These are phyloP conservation scores for Ailurus styani DNA, from an alignment of 2,113 vertebrate species.

Conservation along the genomic window DNA sequence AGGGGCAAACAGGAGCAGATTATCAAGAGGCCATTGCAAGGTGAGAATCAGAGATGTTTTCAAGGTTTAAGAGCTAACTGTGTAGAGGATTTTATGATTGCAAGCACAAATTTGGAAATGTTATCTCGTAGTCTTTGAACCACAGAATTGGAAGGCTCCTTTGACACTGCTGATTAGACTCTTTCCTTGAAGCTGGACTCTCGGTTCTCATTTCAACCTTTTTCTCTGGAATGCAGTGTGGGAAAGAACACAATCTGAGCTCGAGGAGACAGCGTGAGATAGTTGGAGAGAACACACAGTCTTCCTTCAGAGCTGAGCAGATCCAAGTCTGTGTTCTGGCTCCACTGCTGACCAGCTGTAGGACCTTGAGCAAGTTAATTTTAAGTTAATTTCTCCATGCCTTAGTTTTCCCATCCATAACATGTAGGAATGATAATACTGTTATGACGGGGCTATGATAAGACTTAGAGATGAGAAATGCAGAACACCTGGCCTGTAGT, in stretches of 20 bases:
- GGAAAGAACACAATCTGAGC: not conserved
- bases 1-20: not conserved
- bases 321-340: not conserved
- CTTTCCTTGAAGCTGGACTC: not conserved
- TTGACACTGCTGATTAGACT: not conserved
- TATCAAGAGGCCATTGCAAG: not conserved
- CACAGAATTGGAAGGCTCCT: not conserved
- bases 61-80: not conserved
- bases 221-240: not conserved
- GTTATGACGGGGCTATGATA: not conserved
- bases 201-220: not conserved
- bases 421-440: not conserved
- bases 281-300: not conserved
- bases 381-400: not conserved
- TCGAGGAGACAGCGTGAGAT: not conserved
- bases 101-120: not conserved
- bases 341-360: not conserved
- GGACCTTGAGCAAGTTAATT: not conserved
- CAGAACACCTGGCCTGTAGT: not conserved
- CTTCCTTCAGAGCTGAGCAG: not conserved
- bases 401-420: not conserved
- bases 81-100: not conserved
- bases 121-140: not conserved
- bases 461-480: not conserved
- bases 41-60: not conserved